Evolutionary conservation across 2,797 vertebrate species (phyloP), one percentile per base, ranked within the genome.

Genomic region (Varecia variegata): DNA sequence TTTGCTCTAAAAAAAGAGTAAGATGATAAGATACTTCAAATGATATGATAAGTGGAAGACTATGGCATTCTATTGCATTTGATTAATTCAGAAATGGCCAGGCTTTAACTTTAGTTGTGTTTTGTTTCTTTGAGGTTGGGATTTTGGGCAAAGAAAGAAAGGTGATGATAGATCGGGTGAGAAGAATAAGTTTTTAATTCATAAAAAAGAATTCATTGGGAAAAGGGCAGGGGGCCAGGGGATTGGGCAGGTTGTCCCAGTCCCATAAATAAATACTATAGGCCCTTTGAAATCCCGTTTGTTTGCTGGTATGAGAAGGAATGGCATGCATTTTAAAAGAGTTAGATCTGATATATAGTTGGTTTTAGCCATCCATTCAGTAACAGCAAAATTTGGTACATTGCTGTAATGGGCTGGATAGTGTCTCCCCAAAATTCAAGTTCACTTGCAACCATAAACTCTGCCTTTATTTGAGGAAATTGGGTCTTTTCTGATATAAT

Each of bases 151-250:
- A 32, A n/a, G 71, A 35, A 89, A 71, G 21, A 88, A 90, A 94
- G 11, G 12, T 94, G 50, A 27, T 74, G 56, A 71, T 52, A 23
- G 71, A 52, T 77, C 32, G 27, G 38, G 3, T 54, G 32, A 93
- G 60, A 58, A 93, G 43, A 86, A 23, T 71, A 60, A 56, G 35
- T 88, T 96, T 92, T 43, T 89, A 89, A 88, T 95, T 96, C 25
- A 89, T 85, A 45, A 92, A 62, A 88, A 88, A 56, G 13, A 12
- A 43, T 50, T 89, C 38, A 77, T 2, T 85, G 38, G 56, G 52
- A 10, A 87, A 84, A 79, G 89, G 50, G 38, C 21, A 86, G 68
- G 20, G 3, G 9, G 17, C 38, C 27, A 65, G 56, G 30, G 9
- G 12, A 60, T 38, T 18, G 50, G 30, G 43, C 7, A 40, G 10